These are phyloP conservation scores for Cladorhizidae sp. DNA, from an alignment of 37 sponge, comb jelly and placozoan species.

Conservation along the genomic window DNA sequence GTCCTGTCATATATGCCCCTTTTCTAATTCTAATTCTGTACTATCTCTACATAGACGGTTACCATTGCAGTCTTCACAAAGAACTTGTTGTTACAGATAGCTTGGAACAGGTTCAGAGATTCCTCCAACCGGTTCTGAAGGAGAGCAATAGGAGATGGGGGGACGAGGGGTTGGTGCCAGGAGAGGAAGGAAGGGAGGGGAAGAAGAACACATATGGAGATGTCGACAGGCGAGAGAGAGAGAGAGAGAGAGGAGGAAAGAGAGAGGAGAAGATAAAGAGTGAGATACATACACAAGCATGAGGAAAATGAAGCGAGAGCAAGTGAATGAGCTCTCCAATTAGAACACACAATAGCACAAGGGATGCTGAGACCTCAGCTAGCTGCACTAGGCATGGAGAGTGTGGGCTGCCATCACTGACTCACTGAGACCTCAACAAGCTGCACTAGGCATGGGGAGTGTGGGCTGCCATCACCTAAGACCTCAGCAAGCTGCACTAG, in stretches of 20 bases:
- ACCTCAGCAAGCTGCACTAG: too few species aligned
- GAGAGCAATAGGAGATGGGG: neutral
- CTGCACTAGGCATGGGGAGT: too few species aligned
- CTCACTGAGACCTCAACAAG: too few species aligned
- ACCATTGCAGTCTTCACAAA: constrained; percentile 97
- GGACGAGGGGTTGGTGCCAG: neutral
- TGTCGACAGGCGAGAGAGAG: neutral
- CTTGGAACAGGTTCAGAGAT: constrained; percentile 90
- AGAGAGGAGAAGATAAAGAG: constrained; percentile 13
- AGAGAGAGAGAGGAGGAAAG: neutral
- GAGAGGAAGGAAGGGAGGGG: neutral
- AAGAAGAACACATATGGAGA: neutral
- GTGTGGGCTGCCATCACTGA: too few species aligned
- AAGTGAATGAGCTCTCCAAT: too few species aligned
- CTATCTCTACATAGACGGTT: too few species aligned
- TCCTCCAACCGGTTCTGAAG: constrained; percentile 95
- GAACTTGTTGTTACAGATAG: constrained; percentile 98
- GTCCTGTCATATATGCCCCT: neutral
- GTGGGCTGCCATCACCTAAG: too few species aligned
- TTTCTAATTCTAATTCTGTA: neutral
- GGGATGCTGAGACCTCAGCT: too few species aligned
- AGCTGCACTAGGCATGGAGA: too few species aligned
- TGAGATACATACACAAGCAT: neutral
- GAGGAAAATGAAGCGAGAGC: too few species aligned
- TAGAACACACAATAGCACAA: too few species aligned